A percentile compares a stretch with the other conserved stretches of the same genome.
Conservation (phyloP, 2,113 vertebrate species). For the Odocoileus virginianus region DNA sequence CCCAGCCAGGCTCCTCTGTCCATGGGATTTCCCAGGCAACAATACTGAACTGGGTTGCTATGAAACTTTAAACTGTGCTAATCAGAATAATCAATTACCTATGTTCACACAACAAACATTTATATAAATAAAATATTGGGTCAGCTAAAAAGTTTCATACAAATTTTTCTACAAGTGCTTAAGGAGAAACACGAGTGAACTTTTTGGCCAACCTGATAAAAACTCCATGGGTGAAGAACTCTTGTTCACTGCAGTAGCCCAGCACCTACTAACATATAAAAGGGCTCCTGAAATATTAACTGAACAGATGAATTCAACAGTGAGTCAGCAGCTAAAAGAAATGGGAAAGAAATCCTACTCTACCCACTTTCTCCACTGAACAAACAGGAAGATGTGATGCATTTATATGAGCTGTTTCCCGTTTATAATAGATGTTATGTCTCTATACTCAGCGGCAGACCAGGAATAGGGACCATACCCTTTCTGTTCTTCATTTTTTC, state of each 20-base stretch:
- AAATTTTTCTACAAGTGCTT: neutral
- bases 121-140: neutral
- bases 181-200: neutral
- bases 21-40: neutral
- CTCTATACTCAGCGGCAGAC: neutral
- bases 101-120: neutral
- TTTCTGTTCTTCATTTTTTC: neutral
- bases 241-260: fast-evolving
- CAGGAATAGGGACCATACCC: too few relatives aligned
- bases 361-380: neutral
- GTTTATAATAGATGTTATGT: neutral
- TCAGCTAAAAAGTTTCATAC: neutral
- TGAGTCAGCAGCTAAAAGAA: neutral
- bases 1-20: neutral
- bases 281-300: neutral
- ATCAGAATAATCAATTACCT: neutral
- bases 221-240: neutral
- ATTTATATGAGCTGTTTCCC: neutral
- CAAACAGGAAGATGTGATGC: neutral
- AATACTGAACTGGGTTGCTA: neutral
- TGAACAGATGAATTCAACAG: neutral
- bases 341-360: neutral
- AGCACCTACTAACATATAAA: too few relatives aligned
- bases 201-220: neutral
- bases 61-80: neutral